Conservation (phyloP, 2,113 vertebrate genomes). For the Psammodynastes pulverulentus region DNA sequence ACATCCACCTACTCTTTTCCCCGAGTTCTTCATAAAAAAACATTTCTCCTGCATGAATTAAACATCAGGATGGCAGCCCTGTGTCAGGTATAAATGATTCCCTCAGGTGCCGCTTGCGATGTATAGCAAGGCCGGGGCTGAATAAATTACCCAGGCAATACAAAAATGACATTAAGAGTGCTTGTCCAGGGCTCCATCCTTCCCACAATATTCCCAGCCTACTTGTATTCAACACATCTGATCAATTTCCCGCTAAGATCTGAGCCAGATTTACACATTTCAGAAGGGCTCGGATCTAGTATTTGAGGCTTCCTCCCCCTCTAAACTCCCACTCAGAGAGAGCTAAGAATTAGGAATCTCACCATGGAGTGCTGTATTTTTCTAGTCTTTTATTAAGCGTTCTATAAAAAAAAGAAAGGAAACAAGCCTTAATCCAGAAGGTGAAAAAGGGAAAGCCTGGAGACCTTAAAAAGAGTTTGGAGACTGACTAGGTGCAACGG, state of each 20-base stretch:
- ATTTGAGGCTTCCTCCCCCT: background rate
- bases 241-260: constrained; percentile 34
- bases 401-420: background rate
- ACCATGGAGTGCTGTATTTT: background rate
- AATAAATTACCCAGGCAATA: constrained; percentile 75
- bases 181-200: constrained; percentile 71
- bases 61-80: constrained; percentile 71
- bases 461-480: background rate
- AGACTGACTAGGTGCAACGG: background rate
- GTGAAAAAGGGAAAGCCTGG: background rate
- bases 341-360: background rate
- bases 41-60: constrained; percentile 64
- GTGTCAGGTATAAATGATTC: constrained; percentile 64
- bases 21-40: constrained; percentile 59
- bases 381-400: background rate
- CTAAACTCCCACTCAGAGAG: background rate
- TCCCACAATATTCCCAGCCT: constrained; percentile 70
- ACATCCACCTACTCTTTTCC: background rate
- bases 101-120: constrained; percentile 60
- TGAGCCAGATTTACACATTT: constrained; percentile 5
- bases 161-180: constrained; percentile 72
- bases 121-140: constrained; percentile 65
- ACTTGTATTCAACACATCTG: constrained; percentile 59
- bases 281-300: background rate
- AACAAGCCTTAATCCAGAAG: background rate